phyloP scores from a whole-genome alignment of 2,797 vertebrate genomes.

The Discoglossus pictus region DNA sequence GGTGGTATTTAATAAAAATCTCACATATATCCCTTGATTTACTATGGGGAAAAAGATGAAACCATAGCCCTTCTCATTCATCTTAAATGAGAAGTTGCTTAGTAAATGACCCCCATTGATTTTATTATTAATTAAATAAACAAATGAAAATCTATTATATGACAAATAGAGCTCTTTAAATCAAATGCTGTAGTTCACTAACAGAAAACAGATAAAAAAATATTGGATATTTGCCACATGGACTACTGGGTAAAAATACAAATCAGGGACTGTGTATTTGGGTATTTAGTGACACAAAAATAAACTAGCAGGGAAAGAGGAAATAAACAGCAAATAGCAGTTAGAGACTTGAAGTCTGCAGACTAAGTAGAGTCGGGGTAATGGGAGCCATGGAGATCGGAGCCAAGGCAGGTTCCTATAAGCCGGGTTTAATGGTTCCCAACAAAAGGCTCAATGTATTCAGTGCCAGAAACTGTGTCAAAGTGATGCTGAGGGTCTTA shows the following conservation, averaged over 20 bases:
- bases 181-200: too few relatives aligned
- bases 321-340: slow-evolving; percentile 11
- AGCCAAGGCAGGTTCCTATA: background rate
- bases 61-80: too few relatives aligned
- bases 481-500: background rate
- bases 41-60: too few relatives aligned
- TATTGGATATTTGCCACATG: background rate
- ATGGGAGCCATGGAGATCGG: background rate
- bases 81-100: too few relatives aligned
- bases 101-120: too few relatives aligned
- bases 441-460: background rate
- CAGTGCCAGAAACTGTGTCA: background rate
- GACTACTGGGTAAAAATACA: background rate
- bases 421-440: background rate
- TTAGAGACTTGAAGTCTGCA: slow-evolving; percentile 2
- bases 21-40: too few relatives aligned
- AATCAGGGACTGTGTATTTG: background rate
- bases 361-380: background rate
- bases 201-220: too few relatives aligned
- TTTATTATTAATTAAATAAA: too few relatives aligned
- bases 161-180: too few relatives aligned
- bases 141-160: too few relatives aligned
- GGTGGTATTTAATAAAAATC: too few relatives aligned
- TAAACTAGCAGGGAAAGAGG: background rate
- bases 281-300: slow-evolving; percentile 10